phyloP scores from a whole-genome alignment of 2,113 vertebrate species.

The Pelobates fuscus region DNA sequence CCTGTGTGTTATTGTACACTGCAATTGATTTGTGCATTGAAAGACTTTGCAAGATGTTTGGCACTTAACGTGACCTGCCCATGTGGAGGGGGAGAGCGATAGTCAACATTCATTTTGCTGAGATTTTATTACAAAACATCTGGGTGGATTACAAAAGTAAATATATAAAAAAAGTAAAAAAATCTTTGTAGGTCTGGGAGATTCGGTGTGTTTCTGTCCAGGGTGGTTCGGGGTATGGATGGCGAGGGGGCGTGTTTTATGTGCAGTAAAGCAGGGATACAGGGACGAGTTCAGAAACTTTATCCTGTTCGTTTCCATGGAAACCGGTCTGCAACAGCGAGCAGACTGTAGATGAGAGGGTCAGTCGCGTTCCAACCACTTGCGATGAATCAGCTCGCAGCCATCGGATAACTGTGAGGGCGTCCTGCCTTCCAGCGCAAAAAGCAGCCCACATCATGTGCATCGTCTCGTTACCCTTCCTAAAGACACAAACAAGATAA shows the following conservation, averaged over 20 bases:
- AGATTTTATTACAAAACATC: no score
- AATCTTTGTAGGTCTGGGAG: conserved; percentile 21
- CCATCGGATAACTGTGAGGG: conserved; percentile 8
- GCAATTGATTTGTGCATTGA: not conserved
- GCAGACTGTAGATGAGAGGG: conserved; percentile 36
- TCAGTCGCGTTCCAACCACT: conserved; percentile 21
- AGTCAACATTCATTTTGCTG: no score
- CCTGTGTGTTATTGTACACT: not conserved
- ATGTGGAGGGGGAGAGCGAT: no score
- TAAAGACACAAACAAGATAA: conserved; percentile 25
- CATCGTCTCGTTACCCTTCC: conserved; percentile 13
- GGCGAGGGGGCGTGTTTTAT: not conserved
- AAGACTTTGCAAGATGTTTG: not conserved
- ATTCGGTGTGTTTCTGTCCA: conserved; percentile 9
- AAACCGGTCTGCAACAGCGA: conserved; percentile 39
- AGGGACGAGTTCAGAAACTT: conserved; percentile 33
- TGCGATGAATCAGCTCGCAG: conserved; percentile 38
- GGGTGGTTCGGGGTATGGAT: not conserved
- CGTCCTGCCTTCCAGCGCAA: conserved; percentile 4
- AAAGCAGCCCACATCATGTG: not conserved
- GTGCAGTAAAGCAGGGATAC: conserved; percentile 14
- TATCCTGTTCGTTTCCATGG: conserved; percentile 42
- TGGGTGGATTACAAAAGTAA: no score
- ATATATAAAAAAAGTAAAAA: conserved; percentile 33
- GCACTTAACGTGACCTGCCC: no score